phyloP scores from a whole-genome alignment of 92 coral and sea anemone species.

The Epizoanthus rinbou region DNA sequence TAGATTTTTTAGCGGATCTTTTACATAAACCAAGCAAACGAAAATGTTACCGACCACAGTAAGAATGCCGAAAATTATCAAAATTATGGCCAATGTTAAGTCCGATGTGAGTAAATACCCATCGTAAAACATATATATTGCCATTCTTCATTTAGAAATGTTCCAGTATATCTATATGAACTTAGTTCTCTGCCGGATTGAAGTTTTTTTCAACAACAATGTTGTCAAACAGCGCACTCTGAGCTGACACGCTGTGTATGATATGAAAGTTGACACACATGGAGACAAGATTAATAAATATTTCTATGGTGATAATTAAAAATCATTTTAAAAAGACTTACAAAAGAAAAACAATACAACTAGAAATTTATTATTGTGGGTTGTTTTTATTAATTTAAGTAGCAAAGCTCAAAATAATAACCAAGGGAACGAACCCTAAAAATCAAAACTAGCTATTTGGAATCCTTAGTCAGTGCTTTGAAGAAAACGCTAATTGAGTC shows the following conservation, averaged over 20 bases:
- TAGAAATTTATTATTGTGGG: constrained; percentile 5
- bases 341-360: constrained; percentile 6
- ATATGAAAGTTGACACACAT: constrained; percentile 5
- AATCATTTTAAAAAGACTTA: constrained; percentile 21
- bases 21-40: constrained; percentile 67
- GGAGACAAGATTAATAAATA: constrained; percentile 28
- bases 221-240: background rate
- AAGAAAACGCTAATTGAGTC: too few species aligned
- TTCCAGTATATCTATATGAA: background rate
- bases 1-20: constrained; percentile 73
- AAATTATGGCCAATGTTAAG: constrained; percentile 61
- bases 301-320: constrained; percentile 31
- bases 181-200: background rate
- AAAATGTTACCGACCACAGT: constrained; percentile 72
- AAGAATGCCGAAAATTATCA: constrained; percentile 65
- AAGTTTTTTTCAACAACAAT: background rate
- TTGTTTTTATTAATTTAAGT: constrained; percentile 15
- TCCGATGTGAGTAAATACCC: constrained; percentile 73
- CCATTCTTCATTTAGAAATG: constrained; percentile 27
- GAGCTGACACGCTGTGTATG: background rate
- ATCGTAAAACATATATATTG: constrained; percentile 69
- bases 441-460: background rate
- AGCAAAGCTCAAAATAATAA: background rate
- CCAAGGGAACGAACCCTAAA: background rate
- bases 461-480: background rate